Conservation (phyloP, 2,888 invertebrate genomes). For the Philereme vetulata region DNA sequence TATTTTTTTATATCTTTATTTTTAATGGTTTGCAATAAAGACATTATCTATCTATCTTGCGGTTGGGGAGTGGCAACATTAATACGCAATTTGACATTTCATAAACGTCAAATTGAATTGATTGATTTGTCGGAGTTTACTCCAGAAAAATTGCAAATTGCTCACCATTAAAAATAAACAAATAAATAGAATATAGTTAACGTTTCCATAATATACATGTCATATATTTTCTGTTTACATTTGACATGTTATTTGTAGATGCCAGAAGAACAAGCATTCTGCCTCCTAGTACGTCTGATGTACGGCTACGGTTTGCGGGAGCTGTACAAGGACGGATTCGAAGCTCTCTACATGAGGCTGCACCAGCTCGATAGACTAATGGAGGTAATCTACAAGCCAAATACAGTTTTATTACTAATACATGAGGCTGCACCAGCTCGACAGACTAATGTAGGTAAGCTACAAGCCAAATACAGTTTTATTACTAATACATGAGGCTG, state of each 20-base stretch:
- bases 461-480: too few relatives aligned
- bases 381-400: constrained; percentile 84
- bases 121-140: too few relatives aligned
- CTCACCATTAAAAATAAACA: too few relatives aligned
- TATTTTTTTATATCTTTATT: too few relatives aligned
- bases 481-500: neutral
- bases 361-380: constrained; percentile 97
- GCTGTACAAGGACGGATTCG: constrained; percentile 98
- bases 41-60: too few relatives aligned
- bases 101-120: too few relatives aligned
- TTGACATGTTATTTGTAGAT: constrained; percentile 86
- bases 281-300: constrained; percentile 98
- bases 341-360: constrained; percentile 96
- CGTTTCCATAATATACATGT: constrained; percentile 5
- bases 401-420: neutral
- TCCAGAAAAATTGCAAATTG: too few relatives aligned
- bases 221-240: constrained; percentile 17
- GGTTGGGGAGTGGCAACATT: too few relatives aligned
- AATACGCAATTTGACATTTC: too few relatives aligned
- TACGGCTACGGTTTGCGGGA: constrained; percentile 97
- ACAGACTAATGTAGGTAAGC: too few relatives aligned
- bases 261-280: constrained; percentile 99
- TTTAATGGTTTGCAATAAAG: too few relatives aligned
- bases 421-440: neutral
- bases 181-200: too few relatives aligned